These are phyloP conservation scores for Pipistrellus pipistrellus DNA, from an alignment of 2,797 vertebrate species.

Conservation along the genomic window DNA sequence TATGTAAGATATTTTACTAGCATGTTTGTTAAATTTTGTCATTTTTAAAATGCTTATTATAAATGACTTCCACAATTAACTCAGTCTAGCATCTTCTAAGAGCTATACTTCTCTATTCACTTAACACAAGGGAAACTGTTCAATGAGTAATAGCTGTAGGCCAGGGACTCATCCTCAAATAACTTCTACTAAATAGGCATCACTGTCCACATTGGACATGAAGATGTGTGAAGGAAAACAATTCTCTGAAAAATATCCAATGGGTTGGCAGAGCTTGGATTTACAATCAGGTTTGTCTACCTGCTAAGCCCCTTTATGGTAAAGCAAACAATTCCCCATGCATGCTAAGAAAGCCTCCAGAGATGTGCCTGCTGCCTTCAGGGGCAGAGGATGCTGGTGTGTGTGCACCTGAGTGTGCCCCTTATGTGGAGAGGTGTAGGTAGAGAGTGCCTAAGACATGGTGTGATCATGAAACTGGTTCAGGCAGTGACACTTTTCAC, in stretches of 20 bases:
- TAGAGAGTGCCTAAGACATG: background rate
- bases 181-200: too few relatives aligned
- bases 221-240: background rate
- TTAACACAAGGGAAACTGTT: background rate
- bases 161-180: background rate
- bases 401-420: fast-evolving
- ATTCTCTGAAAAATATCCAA: background rate
- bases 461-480: background rate
- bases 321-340: background rate
- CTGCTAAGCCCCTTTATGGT: background rate
- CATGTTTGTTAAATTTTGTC: background rate
- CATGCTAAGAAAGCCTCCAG: background rate
- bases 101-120: background rate
- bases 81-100: background rate
- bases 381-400: background rate
- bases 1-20: background rate
- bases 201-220: background rate
- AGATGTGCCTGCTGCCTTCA: background rate
- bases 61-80: background rate
- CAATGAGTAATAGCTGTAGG: background rate
- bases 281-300: background rate
- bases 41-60: background rate
- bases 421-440: fast-evolving
- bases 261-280: background rate
- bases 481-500: background rate